Base-by-base conservation (phyloP, 1,140 invertebrate genomes). In the Drosophila dunni region DNA sequence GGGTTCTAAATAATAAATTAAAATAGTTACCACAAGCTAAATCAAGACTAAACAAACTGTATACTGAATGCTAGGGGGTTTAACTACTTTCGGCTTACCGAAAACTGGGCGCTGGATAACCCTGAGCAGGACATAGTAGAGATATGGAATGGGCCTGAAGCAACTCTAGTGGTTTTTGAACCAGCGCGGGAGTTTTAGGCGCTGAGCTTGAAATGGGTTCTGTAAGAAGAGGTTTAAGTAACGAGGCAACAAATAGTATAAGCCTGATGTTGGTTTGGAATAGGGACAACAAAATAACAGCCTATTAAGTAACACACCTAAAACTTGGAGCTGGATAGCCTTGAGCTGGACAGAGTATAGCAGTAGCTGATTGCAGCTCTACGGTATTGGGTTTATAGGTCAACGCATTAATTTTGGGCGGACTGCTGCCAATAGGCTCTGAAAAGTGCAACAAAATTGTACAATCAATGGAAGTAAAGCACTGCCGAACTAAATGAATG, bases 301-400 rank as follows among this genome's bases (percentile, higher is more conserved):
- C 11, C 34, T 5, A 11, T 13, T 48, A 13, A 9, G 7, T 1
- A 93, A 95, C 94, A 94, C 94, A 93, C 94, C 94, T 90, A 93
- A 93, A 82, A 29, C 60, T 79, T 36, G 95, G 95, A 69, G 95
- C 93, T 69, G 96, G 96, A 92, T 94, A 96, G 42, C 94, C 95
- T 93, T 97, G 96, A 44, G 95, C 95, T 86, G 95, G 95, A 85
- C 95, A 96, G 8, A 96, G 93, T 66, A 96, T 95, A 6, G 82
- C 78, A 1, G 82, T 81, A 54, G 46, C 89, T 4, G 74, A 63
- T 69, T 75, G 50, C n/a, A 70, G 51, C 36, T 70, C 54, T 64
- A 90, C 72, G 11, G 65, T 72, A 8, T 83, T 90, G 4, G 75
- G 93, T n/a, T 92, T 76, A 45, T 84, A 84, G 40, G 81, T 85